phyloP scores from a whole-genome alignment of 2,888 invertebrate genomes.

The Gymnoscelis rufifasciata region DNA sequence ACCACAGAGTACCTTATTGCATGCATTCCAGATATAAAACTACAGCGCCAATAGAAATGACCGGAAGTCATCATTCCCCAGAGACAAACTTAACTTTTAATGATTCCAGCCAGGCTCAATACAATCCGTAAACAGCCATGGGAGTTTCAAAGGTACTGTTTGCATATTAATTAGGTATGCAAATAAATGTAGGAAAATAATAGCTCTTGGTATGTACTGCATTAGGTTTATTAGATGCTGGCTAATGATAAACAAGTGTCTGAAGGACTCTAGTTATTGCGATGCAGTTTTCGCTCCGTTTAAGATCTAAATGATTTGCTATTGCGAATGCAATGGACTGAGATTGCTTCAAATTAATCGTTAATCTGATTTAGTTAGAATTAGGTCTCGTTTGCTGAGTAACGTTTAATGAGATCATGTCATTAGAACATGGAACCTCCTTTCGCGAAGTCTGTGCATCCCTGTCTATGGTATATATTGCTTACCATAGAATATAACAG shows the following conservation, averaged over 20 bases:
- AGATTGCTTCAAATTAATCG: neutral
- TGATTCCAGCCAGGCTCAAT: conserved; percentile 16
- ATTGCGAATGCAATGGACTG: neutral
- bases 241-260: conserved; percentile 15
- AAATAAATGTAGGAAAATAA: conserved; percentile 10
- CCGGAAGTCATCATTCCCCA: conserved; percentile 52
- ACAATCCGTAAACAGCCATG: conserved; percentile 22
- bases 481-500: conserved; percentile 80
- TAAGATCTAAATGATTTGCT: conserved; percentile 19
- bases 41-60: conserved; percentile 12
- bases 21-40: conserved; percentile 11
- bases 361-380: neutral
- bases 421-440: too few relatives aligned
- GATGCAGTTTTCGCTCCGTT: conserved; percentile 24
- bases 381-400: neutral
- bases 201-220: neutral
- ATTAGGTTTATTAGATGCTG: conserved; percentile 10
- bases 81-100: conserved; percentile 37
- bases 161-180: conserved; percentile 26
- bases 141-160: conserved; percentile 17
- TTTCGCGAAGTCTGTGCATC: too few relatives aligned
- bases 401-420: too few relatives aligned
- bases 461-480: neutral
- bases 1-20: neutral
- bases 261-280: conserved; percentile 12